These are phyloP conservation scores for Choristoneura rosaceana DNA, from an alignment of 2,888 invertebrate species.

Conservation along the genomic window DNA sequence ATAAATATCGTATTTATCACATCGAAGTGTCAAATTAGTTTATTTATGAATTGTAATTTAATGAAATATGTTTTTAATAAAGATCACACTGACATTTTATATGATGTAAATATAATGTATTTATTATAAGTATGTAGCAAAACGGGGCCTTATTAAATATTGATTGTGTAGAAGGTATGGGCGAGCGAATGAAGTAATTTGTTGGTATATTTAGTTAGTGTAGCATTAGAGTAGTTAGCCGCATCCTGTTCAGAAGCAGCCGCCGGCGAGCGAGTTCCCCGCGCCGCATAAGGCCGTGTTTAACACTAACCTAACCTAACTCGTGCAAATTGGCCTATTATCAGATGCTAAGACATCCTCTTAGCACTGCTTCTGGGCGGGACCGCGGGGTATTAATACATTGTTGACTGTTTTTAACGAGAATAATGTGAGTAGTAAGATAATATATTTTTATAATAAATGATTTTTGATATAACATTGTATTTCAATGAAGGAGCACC, in stretches of 20 bases:
- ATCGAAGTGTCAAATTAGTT: background rate
- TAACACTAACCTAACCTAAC: too few species aligned
- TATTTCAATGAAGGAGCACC: conserved; percentile 45
- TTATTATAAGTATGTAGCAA: conserved; percentile 32
- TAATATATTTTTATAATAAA: conserved; percentile 69
- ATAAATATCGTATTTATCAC: background rate
- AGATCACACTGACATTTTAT: conserved; percentile 27
- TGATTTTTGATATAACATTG: conserved; percentile 53
- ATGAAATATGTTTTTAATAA: background rate
- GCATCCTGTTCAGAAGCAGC: conserved; percentile 20
- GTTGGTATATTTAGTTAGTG: conserved; percentile 37
- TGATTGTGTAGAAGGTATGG: conserved; percentile 14
- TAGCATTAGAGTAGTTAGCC: conserved; percentile 37
- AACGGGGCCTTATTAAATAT: conserved; percentile 35
- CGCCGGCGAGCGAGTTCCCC: background rate
- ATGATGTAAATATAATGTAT: conserved; percentile 36
- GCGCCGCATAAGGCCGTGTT: background rate
- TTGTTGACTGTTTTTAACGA: conserved; percentile 38
- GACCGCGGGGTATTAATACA: background rate
- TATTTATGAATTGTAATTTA: background rate
- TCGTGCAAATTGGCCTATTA: background rate
- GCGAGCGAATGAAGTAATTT: conserved; percentile 21
- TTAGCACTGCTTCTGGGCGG: background rate
- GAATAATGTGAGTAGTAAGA: conserved; percentile 48
- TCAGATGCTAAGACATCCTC: background rate